Percentiles rank a stretch among this genome's conserved stretches.
phyloP scores from a whole-genome alignment of 2,888 invertebrate species.

The Alcis repandata region DNA sequence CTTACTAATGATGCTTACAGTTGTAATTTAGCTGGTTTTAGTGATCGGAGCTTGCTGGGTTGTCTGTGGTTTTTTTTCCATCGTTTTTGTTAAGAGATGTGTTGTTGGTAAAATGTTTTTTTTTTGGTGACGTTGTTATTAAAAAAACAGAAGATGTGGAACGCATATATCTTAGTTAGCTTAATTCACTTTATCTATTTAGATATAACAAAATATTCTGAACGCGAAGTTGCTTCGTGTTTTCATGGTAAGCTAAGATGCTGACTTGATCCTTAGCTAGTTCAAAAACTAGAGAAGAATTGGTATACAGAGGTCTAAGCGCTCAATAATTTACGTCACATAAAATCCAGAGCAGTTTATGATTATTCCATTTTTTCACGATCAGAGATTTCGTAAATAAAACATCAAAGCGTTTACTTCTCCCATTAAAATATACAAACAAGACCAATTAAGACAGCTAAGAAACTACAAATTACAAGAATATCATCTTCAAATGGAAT shows the following conservation, averaged over 20 bases:
- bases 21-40: background rate
- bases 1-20: constrained; percentile 36
- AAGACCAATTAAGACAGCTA: constrained; percentile 26
- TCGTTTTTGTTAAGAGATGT: background rate
- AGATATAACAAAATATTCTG: no score
- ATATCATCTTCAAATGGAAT: constrained; percentile 30
- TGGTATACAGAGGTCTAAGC: background rate
- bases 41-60: constrained; percentile 4
- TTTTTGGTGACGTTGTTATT: no score
- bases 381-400: constrained; percentile 13
- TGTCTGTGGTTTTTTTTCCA: background rate
- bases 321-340: background rate
- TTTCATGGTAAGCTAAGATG: no score
- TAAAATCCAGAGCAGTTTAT: background rate
- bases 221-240: no score
- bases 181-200: no score
- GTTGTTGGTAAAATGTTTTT: background rate
- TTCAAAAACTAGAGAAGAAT: no score
- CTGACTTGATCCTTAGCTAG: no score
- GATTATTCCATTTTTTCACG: constrained; percentile 8
- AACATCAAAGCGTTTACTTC: constrained; percentile 20
- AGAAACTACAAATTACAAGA: constrained; percentile 33
- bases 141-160: no score
- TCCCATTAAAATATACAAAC: constrained; percentile 21
- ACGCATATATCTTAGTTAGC: no score